Base-by-base conservation (phyloP, 2,797 vertebrate genomes). In the Streptopelia turtur region DNA sequence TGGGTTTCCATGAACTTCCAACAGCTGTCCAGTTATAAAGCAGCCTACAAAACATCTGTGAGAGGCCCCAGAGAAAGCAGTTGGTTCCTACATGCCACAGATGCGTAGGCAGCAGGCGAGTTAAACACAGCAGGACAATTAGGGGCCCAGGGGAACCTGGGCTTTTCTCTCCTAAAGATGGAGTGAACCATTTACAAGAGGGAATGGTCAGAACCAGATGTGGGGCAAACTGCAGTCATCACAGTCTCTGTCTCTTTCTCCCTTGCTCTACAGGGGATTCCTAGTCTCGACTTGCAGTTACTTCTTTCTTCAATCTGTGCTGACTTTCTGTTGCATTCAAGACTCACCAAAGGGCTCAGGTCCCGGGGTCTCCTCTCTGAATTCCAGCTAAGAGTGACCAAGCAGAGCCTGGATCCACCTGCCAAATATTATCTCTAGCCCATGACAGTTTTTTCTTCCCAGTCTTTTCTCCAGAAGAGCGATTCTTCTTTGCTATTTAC, bases 21-120 rank as follows among this genome's bases (percentile, higher is more conserved):
- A 65, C 91, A 96, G 90, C 90, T 94, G 90, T 52, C 78, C 71
- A 20, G 33, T 57, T 83, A 41, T 28, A 89, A 89, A 93, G 61
- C 53, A 89, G 68, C 69, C 76, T 31, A 35, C 39, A 88, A 52
- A 89, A 74, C 89, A 53, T 78, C 80, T 90, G 84, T n/a, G 87
- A 79, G 84, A 76, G 75, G 75, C 68, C 68, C 16, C 76, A 56
- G 68, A 56, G 53, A 63, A 59, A 59, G 55, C 80, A 91, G 77
- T 25, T 63, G 76, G 81, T 10, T 92, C 77, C 90, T 87, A 13
- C 35, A 47, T 56, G 77, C 59, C 91, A 82, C 91, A 69, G 77
- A 65, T 49, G 88, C 17, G 5, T n/a, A 90, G 85, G 82, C 25
- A 90, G 90, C 72, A 76, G 78, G 52, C 12, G 1, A 72, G 76